Conservation (phyloP, 2,888 invertebrate genomes). For the Sipha maydis region DNA sequence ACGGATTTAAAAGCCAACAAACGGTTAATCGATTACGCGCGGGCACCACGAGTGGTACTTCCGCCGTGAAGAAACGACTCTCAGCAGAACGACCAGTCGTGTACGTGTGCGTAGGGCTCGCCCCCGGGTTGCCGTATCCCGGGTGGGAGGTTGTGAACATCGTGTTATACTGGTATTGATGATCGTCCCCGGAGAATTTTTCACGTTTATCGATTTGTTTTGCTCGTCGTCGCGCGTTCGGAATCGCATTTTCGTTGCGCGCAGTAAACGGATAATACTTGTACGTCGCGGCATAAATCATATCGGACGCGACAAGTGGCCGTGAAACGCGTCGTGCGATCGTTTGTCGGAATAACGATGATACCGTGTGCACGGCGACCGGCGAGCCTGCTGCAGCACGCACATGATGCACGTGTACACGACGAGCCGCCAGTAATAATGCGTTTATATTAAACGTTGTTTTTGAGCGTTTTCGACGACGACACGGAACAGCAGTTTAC, state of each 20-base stretch:
- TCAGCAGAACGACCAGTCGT: too few relatives aligned
- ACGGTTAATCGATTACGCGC: constrained; percentile 55
- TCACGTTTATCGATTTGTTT: too few relatives aligned
- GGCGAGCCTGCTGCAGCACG: too few relatives aligned
- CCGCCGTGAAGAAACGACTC: not conserved
- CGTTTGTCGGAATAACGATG: not conserved
- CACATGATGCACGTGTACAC: not conserved
- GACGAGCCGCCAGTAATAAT: too few relatives aligned
- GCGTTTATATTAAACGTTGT: constrained; percentile 4
- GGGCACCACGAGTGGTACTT: not conserved
- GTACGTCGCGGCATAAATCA: not conserved
- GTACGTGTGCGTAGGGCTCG: too few relatives aligned
- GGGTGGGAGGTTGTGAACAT: too few relatives aligned
- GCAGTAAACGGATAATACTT: too few relatives aligned
- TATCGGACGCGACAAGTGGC: not conserved
- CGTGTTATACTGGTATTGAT: too few relatives aligned
- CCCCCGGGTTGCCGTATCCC: too few relatives aligned
- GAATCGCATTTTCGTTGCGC: too few relatives aligned
- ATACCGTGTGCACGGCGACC: not conserved
- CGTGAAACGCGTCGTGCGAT: not conserved
- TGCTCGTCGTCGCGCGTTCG: too few relatives aligned
- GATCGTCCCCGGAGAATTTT: too few relatives aligned
- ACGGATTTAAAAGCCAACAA: constrained; percentile 18
- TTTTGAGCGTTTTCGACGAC: constrained; percentile 18
- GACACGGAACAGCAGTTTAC: not conserved